phyloP scores from a whole-genome alignment of 2,888 invertebrate species.

The Phasia obesa region DNA sequence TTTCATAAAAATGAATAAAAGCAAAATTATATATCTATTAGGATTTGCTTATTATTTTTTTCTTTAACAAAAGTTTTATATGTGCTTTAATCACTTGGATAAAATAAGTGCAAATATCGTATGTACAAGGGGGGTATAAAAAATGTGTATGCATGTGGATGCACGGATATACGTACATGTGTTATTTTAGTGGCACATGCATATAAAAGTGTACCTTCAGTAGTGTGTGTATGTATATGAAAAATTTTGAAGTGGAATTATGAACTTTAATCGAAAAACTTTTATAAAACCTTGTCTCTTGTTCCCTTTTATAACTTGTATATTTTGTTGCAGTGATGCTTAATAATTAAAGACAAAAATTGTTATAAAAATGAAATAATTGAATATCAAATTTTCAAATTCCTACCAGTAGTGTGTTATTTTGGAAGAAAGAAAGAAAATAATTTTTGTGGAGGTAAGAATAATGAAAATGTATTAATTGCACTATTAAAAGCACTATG shows the following conservation, averaged over 20 bases:
- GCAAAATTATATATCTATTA: constrained; percentile 49
- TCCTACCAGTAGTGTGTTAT: background rate
- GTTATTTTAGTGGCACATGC: constrained; percentile 15
- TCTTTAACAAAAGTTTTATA: constrained; percentile 39
- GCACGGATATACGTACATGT: constrained; percentile 2
- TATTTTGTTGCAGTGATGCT: constrained; percentile 39
- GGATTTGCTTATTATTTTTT: constrained; percentile 45
- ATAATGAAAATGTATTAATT: background rate
- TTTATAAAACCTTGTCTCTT: constrained; percentile 60
- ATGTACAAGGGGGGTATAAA: background rate
- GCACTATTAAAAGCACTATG: background rate
- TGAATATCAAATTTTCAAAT: background rate
- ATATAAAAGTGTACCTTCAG: background rate
- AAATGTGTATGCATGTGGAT: background rate
- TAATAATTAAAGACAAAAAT: background rate
- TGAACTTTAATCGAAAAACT: constrained; percentile 75
- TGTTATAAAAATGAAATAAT: too few relatives aligned
- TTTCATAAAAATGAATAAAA: constrained; percentile 43
- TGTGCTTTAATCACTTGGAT: constrained; percentile 40
- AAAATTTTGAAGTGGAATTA: constrained; percentile 71
- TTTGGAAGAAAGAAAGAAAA: background rate
- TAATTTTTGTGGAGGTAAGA: background rate
- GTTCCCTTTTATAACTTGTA: constrained; percentile 17
- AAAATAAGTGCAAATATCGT: background rate
- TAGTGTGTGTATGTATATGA: constrained; percentile 12